A percentile compares a stretch with the other conserved stretches of the same genome.
These are phyloP conservation scores for Lytechinus variegatus DNA, from an alignment of 35 echinoderm and acorn worm species.

Conservation along the genomic window DNA sequence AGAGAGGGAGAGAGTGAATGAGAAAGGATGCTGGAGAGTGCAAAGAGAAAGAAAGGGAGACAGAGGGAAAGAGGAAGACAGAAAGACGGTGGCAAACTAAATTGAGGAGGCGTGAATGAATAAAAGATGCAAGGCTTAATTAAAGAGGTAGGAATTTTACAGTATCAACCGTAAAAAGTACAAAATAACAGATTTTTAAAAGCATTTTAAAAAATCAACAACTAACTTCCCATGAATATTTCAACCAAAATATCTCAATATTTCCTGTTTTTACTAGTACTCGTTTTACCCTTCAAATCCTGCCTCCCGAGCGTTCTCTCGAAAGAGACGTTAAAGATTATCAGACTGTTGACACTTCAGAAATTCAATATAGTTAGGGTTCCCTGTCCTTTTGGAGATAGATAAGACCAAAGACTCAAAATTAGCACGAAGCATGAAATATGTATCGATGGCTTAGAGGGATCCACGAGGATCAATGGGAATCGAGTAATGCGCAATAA, in stretches of 20 bases:
- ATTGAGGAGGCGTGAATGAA: no score
- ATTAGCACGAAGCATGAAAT: constrained; percentile 20
- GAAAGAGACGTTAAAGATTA: background rate
- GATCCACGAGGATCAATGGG: background rate
- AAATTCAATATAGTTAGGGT: background rate
- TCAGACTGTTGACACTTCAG: background rate
- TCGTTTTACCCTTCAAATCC: background rate
- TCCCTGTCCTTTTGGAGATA: background rate
- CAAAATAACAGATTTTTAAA: background rate
- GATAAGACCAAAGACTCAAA: constrained; percentile 7
- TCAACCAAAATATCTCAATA: background rate
- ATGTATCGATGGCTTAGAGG: background rate
- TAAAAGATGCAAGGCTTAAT: background rate
- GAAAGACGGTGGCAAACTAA: background rate
- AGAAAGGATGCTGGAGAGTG: no score
- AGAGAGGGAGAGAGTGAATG: no score
- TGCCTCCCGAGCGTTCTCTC: background rate
- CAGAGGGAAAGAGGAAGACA: background rate
- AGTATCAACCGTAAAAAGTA: background rate
- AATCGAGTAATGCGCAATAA: constrained; percentile 2
- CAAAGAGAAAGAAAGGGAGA: no score
- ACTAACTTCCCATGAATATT: background rate
- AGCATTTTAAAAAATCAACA: background rate
- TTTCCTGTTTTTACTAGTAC: no score
- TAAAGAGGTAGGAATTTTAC: background rate